Evolutionary conservation across 1,140 invertebrate species (phyloP), one percentile per base, ranked within the genome.

Genomic region (Tetranychus cinnabarinus): DNA sequence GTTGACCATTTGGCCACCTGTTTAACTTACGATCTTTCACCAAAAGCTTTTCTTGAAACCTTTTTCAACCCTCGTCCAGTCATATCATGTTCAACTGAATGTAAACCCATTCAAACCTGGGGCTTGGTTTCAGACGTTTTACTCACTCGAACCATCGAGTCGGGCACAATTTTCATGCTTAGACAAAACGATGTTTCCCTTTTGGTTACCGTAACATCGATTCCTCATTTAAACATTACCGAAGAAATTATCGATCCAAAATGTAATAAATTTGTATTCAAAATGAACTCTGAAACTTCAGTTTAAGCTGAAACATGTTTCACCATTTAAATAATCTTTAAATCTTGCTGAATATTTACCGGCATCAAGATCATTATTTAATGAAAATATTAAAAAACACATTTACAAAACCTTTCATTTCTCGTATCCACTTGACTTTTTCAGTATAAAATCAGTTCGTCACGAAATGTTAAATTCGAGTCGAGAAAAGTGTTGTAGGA

Each of bases 171-270:
- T 56, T 97, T 98, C 72, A 87, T 95, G 70, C 76, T 98, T 7
- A 76, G 90, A 23, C 90, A 95, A 72, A 88, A 86, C 65, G 91
- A 97, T 69, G 79, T 97, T 4, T 91, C 88, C 0, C 74, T 98
- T 0, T 75, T 96, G 65, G 92, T 91, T 69, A 80, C 80, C 1
- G 81, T 93, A 33, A 79, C 83, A 66, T 78, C 80, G 65, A 70
- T 98, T 65, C 92, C 93, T 1, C 86, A 91, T 75, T 89, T 95
- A 69, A 88, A 86, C 72, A 77, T 98, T 3, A 85, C 85, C 0
- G 90, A 98, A 72, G 88, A 97, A 74, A 82, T 97, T 0, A 84
- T 95, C 23, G 88, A 96, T 77, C 88, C 88, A 0, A 90, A 92
- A 71, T 86, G 82, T 64, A 95, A 96, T 73, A 88, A 89, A 67